Percentiles rank a stretch among this genome's conserved stretches.
Conservation (phyloP, 2,113 vertebrate species). For the Willisornis vidua region DNA sequence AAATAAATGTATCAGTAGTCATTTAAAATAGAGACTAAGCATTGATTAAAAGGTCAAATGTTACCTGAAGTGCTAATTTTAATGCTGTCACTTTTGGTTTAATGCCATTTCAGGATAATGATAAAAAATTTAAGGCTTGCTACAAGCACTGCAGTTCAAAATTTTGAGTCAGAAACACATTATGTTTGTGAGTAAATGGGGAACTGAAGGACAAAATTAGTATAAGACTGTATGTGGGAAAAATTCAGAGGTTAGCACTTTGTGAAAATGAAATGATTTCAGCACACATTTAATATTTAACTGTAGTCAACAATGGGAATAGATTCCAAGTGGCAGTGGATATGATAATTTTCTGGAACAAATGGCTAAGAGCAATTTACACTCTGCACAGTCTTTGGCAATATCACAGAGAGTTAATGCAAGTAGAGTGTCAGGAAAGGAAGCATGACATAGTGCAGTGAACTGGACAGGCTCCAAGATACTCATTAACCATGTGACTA, state of each 20-base stretch:
- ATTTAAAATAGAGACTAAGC: not conserved
- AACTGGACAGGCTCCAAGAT: conserved; percentile 68
- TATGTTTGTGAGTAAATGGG: not conserved
- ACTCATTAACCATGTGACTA: conserved; percentile 69
- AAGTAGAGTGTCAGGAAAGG: conserved; percentile 17
- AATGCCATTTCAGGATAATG: not conserved
- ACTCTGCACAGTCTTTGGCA: conserved; percentile 47
- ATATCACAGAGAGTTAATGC: conserved; percentile 52
- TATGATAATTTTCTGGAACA: conserved; percentile 67
- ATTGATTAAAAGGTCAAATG: not conserved
- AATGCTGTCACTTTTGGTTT: not conserved
- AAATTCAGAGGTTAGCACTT: not conserved
- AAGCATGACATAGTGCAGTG: conserved; percentile 34
- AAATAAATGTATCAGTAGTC: not conserved
- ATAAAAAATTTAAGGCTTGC: not conserved
- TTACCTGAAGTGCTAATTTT: not conserved
- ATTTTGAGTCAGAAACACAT: not conserved
- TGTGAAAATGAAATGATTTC: conserved; percentile 51
- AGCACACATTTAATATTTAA: conserved; percentile 54
- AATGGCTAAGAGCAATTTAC: conserved; percentile 61
- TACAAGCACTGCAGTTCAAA: not conserved
- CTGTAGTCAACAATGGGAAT: conserved; percentile 44
- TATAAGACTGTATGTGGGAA: not conserved
- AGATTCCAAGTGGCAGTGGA: conserved; percentile 47
- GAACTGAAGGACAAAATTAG: not conserved